Evolutionary conservation across 2,113 vertebrate genomes (phyloP).

Genomic region (Ammodytes marinus): DNA sequence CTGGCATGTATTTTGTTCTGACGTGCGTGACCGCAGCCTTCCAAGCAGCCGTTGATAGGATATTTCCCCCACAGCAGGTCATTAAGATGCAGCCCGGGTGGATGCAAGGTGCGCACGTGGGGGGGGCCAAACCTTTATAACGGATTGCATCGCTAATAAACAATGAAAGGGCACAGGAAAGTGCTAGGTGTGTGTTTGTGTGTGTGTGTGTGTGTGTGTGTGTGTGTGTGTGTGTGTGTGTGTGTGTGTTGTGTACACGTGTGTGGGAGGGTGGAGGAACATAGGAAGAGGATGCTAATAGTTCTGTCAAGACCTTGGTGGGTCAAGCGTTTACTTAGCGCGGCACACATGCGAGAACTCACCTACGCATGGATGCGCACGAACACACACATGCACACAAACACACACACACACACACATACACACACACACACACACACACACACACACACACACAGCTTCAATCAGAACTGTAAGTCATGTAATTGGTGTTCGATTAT

Average conservation of each 20-base stretch:
- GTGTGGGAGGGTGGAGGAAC: slow-evolving; percentile 30
- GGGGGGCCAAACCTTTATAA: slow-evolving; percentile 76
- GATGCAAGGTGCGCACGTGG: slow-evolving; percentile 37
- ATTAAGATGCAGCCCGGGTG: slow-evolving; percentile 69
- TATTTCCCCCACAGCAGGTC: slow-evolving; percentile 60
- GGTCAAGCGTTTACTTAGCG: slow-evolving; percentile 53
- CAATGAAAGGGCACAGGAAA: slow-evolving; percentile 80
- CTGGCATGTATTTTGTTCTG: slow-evolving; percentile 55
- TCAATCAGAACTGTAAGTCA: background rate
- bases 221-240: slow-evolving; percentile 22
- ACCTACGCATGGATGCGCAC: background rate
- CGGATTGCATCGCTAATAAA: slow-evolving; percentile 86
- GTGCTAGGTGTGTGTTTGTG: slow-evolving; percentile 10
- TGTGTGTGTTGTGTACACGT: slow-evolving; percentile 6
- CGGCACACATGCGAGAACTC: background rate
- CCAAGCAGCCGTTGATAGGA: slow-evolving; percentile 28
- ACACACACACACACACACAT: background rate
- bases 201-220: slow-evolving; percentile 13
- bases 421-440: background rate
- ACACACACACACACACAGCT: background rate
- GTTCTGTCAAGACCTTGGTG: slow-evolving; percentile 78
- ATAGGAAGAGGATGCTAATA: slow-evolving; percentile 82
- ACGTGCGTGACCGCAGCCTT: slow-evolving; percentile 48
- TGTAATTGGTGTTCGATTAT: background rate
- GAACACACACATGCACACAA: too few species aligned